These are phyloP conservation scores for Palythoa caribaeorum DNA, from an alignment of 92 coral and sea anemone species.

Conservation along the genomic window DNA sequence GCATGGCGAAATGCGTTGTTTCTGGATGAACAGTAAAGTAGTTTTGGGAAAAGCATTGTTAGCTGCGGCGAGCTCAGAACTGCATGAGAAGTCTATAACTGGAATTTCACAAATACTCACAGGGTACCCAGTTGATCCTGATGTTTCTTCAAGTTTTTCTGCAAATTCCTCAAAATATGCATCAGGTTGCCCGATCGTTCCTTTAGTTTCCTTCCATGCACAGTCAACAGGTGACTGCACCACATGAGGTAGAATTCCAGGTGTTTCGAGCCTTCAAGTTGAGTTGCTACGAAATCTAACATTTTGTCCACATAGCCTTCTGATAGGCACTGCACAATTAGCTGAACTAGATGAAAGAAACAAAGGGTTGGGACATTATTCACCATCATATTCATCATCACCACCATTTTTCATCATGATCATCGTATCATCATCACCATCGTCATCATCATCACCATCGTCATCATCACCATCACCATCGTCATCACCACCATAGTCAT, in stretches of 20 bases:
- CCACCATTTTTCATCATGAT: not conserved
- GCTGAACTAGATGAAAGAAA: conserved; percentile 68
- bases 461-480: not conserved
- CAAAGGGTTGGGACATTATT: not conserved
- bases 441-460: not conserved
- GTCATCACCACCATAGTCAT: not conserved
- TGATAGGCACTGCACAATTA: conserved; percentile 79
- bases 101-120: conserved; percentile 66
- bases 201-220: conserved; percentile 87
- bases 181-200: conserved; percentile 73
- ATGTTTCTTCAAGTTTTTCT: conserved; percentile 86
- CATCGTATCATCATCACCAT: not conserved
- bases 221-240: conserved; percentile 87
- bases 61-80: no score
- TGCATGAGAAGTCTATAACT: no score
- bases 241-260: conserved; percentile 89
- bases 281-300: conserved; percentile 84
- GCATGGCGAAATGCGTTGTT: no score
- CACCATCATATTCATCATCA: not conserved
- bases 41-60: no score
- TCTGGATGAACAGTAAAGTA: no score
- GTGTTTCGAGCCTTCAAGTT: conserved; percentile 88
- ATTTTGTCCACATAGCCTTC: conserved; percentile 86
- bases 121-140: conserved; percentile 87
- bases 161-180: conserved; percentile 83